A percentile compares a stretch with the other conserved stretches of the same genome.
Evolutionary conservation across 2,797 vertebrate genomes (phyloP).

Genomic region (Loriculus beryllinus): DNA sequence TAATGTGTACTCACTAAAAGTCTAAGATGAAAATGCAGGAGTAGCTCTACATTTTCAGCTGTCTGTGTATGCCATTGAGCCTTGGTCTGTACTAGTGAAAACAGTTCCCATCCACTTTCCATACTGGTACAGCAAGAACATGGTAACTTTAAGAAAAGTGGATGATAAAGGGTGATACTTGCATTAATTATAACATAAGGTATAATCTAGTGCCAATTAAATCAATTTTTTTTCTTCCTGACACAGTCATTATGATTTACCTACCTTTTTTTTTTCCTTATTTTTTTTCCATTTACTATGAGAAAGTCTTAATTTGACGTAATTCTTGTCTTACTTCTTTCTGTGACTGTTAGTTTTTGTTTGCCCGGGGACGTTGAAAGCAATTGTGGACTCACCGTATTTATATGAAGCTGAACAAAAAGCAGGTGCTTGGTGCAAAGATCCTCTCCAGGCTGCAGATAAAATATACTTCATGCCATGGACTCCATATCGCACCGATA

Average conservation of each 20-base stretch:
- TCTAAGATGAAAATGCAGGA: constrained; percentile 45
- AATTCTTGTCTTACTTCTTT: constrained; percentile 88
- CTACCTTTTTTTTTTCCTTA: constrained; percentile 20
- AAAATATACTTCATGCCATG: constrained; percentile 99
- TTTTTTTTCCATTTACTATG: neutral
- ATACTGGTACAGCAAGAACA: constrained; percentile 56
- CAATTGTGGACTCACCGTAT: constrained; percentile 95
- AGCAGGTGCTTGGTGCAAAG: constrained; percentile 99
- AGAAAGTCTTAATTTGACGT: constrained; percentile 56
- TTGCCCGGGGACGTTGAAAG: constrained; percentile 99
- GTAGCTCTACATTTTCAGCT: constrained; percentile 66
- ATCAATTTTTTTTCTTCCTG: constrained; percentile 68
- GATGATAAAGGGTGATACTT: constrained; percentile 60
- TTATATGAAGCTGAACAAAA: constrained; percentile 98
- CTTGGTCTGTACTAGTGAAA: constrained; percentile 66
- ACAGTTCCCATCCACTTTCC: constrained; percentile 46
- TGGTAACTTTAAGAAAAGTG: constrained; percentile 68
- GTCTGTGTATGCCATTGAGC: constrained; percentile 62
- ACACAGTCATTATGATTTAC: constrained; percentile 62
- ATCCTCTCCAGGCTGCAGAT: constrained; percentile 97
- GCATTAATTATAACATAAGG: constrained; percentile 53
- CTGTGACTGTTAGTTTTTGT: constrained; percentile 96
- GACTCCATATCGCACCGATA: constrained; percentile 98
- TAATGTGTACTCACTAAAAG: constrained; percentile 56
- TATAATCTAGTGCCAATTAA: constrained; percentile 67